phyloP scores from a whole-genome alignment of 2,888 invertebrate genomes.

The Acleris laterana region DNA sequence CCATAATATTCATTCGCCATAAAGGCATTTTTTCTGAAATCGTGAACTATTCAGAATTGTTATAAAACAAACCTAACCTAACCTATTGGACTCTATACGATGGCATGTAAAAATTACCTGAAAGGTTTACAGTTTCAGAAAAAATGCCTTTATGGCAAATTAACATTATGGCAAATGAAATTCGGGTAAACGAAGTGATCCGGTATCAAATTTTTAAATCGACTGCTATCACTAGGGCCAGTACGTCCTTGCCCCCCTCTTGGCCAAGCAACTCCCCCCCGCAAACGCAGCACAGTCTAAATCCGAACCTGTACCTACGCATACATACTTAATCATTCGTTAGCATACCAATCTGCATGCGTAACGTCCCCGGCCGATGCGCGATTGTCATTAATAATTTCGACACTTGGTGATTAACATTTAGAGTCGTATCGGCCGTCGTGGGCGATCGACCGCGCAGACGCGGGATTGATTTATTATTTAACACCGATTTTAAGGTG shows the following conservation, averaged over 20 bases:
- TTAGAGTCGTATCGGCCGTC: constrained; percentile 67
- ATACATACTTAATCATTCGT: constrained; percentile 81
- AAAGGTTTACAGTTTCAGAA: too few species aligned
- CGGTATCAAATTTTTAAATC: too few species aligned
- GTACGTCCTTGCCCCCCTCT: background rate
- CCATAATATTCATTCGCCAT: too few species aligned
- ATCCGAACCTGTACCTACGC: constrained; percentile 54
- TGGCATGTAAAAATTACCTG: too few species aligned
- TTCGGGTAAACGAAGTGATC: too few species aligned
- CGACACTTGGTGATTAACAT: constrained; percentile 80
- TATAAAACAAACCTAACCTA: too few species aligned
- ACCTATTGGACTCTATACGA: too few species aligned
- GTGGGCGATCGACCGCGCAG: constrained; percentile 46
- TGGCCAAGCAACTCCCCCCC: constrained; percentile 3
- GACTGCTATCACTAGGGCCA: background rate
- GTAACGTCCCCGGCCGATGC: constrained; percentile 67
- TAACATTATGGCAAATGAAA: too few species aligned
- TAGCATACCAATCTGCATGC: constrained; percentile 82
- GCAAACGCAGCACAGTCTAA: constrained; percentile 40
- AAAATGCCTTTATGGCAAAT: too few species aligned
- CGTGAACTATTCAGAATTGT: too few species aligned
- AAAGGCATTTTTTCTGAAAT: too few species aligned
- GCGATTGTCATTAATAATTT: constrained; percentile 81
- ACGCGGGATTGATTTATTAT: constrained; percentile 44
- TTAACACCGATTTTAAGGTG: constrained; percentile 38